A percentile compares a stretch with the other conserved stretches of the same genome.
Conservation (phyloP, 2,888 invertebrate genomes). For the Lutraria lutraria region DNA sequence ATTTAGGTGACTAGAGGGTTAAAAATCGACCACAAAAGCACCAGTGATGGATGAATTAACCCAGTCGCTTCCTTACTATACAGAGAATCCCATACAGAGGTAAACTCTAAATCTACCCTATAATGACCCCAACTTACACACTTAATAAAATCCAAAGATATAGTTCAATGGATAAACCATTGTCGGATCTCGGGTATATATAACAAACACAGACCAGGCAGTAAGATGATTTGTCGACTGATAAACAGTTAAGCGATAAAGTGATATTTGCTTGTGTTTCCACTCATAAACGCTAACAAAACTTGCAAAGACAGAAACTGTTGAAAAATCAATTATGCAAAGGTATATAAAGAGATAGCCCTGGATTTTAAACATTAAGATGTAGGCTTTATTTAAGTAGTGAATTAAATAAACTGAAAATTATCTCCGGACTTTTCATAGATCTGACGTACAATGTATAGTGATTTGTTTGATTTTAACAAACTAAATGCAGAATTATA, state of each 20-base stretch:
- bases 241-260: slow-evolving; percentile 62
- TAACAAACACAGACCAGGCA: slow-evolving; percentile 33
- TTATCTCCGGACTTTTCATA: slow-evolving; percentile 2
- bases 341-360: slow-evolving; percentile 48
- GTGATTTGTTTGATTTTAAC: background rate
- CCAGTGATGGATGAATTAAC: slow-evolving; percentile 35
- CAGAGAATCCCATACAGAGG: slow-evolving; percentile 21
- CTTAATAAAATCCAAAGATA: slow-evolving; percentile 47
- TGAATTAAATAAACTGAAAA: background rate
- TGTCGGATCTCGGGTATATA: slow-evolving; percentile 38
- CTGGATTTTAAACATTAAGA: background rate
- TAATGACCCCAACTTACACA: slow-evolving; percentile 45
- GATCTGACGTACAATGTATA: background rate
- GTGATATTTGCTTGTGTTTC: slow-evolving; percentile 61
- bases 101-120: slow-evolving; percentile 44
- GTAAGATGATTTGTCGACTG: slow-evolving; percentile 56
- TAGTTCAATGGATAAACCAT: slow-evolving; percentile 48
- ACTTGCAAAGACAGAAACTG: slow-evolving; percentile 50
- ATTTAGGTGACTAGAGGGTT: background rate
- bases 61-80: background rate
- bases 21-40: slow-evolving; percentile 28
- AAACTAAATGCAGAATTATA: background rate
- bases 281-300: slow-evolving; percentile 49
- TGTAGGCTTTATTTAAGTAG: background rate
- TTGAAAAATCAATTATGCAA: slow-evolving; percentile 63